phyloP scores from a whole-genome alignment of 2,888 invertebrate genomes.

The Agonopterix subpropinquella region DNA sequence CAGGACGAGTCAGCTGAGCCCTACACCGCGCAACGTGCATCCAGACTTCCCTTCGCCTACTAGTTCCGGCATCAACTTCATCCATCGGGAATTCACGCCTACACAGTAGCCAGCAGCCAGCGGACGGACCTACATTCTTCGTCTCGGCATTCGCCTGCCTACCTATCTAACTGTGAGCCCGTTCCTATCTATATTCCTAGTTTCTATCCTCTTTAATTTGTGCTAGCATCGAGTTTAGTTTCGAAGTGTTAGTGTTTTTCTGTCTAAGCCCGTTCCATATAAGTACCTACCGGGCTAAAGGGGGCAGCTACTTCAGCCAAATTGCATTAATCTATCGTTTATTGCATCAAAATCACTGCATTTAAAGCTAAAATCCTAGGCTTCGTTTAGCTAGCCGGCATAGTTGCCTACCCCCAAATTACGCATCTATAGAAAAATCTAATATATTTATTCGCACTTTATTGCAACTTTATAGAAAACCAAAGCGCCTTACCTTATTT shows the following conservation, averaged over 20 bases:
- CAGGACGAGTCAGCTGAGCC: no score
- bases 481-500: neutral
- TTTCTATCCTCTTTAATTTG: neutral
- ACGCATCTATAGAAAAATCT: no score
- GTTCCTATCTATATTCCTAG: no score
- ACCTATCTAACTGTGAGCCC: no score
- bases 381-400: neutral
- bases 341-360: neutral
- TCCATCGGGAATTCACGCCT: neutral
- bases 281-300: neutral
- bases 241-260: neutral
- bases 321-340: neutral
- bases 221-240: neutral
- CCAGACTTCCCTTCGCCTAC: no score
- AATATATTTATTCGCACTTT: no score
- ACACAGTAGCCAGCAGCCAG: neutral
- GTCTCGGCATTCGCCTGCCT: no score
- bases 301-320: neutral
- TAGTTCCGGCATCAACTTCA: no score
- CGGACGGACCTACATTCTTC: neutral
- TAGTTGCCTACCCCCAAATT: no score
- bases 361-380: neutral
- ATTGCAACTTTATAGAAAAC: no score
- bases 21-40: no score
- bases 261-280: neutral